Percentiles rank a stretch among this genome's conserved stretches.
Conservation (phyloP, 92 coral and sea anemone genomes). For the Pocillopora grandis region DNA sequence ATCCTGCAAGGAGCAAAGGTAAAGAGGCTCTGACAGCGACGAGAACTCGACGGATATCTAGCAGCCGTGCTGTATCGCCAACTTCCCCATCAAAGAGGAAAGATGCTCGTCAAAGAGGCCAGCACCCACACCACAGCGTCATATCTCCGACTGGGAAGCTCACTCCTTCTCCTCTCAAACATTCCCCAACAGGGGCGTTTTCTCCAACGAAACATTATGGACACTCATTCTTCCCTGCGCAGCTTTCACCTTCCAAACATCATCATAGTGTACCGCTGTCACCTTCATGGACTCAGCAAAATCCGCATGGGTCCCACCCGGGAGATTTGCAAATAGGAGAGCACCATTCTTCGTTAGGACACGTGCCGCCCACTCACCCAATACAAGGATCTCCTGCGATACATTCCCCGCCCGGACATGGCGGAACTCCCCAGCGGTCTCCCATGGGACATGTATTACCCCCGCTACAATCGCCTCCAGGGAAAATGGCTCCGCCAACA, state of each 20-base stretch:
- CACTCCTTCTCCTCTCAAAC: constrained; percentile 67
- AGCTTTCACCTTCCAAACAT: constrained; percentile 24
- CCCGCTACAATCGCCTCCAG: constrained; percentile 48
- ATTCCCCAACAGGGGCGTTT: constrained; percentile 79
- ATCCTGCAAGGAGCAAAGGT: constrained; percentile 36
- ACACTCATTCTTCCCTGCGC: constrained; percentile 23
- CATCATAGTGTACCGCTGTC: constrained; percentile 31
- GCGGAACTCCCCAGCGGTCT: constrained; percentile 30
- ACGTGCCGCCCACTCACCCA: constrained; percentile 8
- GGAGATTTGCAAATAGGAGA: constrained; percentile 21
- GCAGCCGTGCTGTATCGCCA: constrained; percentile 41
- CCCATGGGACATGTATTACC: constrained; percentile 32
- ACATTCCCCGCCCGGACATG: constrained; percentile 37
- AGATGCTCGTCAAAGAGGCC: constrained; percentile 29
- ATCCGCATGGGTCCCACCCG: constrained; percentile 27
- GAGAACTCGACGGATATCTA: constrained; percentile 39
- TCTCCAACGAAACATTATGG: constrained; percentile 72
- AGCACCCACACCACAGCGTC: constrained; percentile 39
- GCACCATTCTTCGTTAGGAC: constrained; percentile 17
- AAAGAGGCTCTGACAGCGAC: constrained; percentile 17
- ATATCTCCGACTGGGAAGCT: constrained; percentile 31
- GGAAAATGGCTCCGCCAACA: constrained; percentile 12
- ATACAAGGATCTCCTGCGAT: constrained; percentile 1
- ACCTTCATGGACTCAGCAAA: constrained; percentile 28
- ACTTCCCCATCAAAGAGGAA: constrained; percentile 48